phyloP scores from a whole-genome alignment of 2,797 vertebrate species.

The Sebastes dallii region DNA sequence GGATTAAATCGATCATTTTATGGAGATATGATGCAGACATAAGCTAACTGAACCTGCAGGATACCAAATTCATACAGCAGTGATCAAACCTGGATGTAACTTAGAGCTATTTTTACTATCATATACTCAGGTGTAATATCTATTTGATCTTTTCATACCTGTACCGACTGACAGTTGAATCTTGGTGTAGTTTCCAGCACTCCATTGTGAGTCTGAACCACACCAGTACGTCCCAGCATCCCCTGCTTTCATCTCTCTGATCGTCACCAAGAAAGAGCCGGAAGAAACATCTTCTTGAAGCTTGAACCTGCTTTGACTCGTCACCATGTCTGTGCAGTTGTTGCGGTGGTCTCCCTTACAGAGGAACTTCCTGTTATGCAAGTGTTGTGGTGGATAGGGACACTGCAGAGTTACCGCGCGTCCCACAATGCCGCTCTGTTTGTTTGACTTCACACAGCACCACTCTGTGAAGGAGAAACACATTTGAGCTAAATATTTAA shows the following conservation, averaged over 20 bases:
- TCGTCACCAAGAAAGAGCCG: slow-evolving; percentile 47
- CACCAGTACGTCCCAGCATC: slow-evolving; percentile 68
- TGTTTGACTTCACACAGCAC: slow-evolving; percentile 29
- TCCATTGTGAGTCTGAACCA: slow-evolving; percentile 21
- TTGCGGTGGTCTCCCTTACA: slow-evolving; percentile 44
- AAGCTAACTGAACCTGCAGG: too few relatives aligned
- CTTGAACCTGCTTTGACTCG: slow-evolving; percentile 31
- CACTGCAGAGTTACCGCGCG: slow-evolving; percentile 19
- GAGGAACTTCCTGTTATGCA: slow-evolving; percentile 42
- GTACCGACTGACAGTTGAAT: slow-evolving; percentile 48
- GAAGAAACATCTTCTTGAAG: slow-evolving; percentile 27
- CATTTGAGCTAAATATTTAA: not conserved
- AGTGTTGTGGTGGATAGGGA: slow-evolving; percentile 36
- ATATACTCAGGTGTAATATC: not conserved
- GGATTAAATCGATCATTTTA: not conserved
- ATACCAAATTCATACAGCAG: too few relatives aligned
- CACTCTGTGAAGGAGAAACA: slow-evolving; percentile 24
- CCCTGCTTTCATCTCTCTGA: slow-evolving; percentile 31
- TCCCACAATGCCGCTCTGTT: slow-evolving; percentile 9
- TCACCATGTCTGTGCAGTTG: slow-evolving; percentile 20
- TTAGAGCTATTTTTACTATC: not conserved
- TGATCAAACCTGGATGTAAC: too few relatives aligned
- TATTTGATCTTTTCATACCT: not conserved
- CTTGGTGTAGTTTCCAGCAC: slow-evolving; percentile 15
- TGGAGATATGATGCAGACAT: too few relatives aligned